phyloP scores from a whole-genome alignment of 2,113 vertebrate species.

The Oreochromis niloticus region DNA sequence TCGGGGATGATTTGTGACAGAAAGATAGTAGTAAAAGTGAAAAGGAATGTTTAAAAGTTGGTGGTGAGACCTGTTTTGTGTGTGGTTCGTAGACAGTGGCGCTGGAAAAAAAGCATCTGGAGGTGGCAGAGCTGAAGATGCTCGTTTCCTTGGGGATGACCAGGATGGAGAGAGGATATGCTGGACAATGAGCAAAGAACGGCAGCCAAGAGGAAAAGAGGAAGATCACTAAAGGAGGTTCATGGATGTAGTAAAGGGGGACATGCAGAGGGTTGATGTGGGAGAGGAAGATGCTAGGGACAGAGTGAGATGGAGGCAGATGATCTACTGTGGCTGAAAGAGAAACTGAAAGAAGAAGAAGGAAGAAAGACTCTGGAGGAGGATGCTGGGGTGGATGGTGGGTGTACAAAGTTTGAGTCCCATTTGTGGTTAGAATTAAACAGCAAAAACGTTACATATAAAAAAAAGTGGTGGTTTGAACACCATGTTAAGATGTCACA shows the following conservation, averaged over 20 bases:
- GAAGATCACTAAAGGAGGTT: neutral
- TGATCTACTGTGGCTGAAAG: neutral
- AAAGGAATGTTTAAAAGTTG: neutral
- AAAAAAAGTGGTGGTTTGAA: neutral
- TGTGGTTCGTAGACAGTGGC: neutral
- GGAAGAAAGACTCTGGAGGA: neutral
- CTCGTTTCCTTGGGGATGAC: neutral
- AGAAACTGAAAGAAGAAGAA: neutral
- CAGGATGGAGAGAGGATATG: neutral
- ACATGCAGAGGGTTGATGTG: neutral
- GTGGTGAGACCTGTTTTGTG: neutral
- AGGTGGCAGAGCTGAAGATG: neutral
- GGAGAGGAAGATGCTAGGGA: neutral
- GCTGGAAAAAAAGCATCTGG: neutral
- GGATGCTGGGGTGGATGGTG: neutral
- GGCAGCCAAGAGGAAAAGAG: neutral
- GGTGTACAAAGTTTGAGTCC: neutral
- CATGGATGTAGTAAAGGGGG: neutral
- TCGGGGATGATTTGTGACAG: neutral
- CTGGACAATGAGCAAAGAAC: neutral
- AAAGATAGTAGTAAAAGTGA: neutral
- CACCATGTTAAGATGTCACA: accelerated
- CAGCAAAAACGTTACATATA: neutral
- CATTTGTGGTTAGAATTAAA: neutral
- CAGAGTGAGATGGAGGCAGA: neutral